phyloP scores from a whole-genome alignment of 1,140 invertebrate genomes.

The Nylanderia fulva region DNA sequence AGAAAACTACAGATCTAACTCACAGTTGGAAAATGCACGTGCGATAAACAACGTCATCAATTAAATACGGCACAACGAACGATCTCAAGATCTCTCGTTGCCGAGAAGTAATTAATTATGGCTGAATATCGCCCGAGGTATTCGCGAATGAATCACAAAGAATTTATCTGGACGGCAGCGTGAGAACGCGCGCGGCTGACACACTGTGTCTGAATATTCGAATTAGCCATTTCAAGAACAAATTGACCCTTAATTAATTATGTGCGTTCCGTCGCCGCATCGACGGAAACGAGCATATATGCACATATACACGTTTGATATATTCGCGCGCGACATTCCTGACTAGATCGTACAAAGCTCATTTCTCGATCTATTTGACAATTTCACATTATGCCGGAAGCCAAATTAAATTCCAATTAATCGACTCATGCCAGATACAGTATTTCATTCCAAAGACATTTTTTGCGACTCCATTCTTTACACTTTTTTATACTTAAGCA shows the following conservation, averaged over 20 bases:
- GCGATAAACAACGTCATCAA: conserved; percentile 26
- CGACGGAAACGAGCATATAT: not conserved
- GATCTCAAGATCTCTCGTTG: conserved; percentile 34
- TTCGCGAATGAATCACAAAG: conserved; percentile 36
- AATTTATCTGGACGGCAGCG: conserved; percentile 41
- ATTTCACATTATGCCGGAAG: conserved; percentile 50
- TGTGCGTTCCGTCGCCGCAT: conserved; percentile 28
- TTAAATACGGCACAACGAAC: not conserved
- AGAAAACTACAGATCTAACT: conserved; percentile 22
- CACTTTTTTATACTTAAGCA: conserved; percentile 9
- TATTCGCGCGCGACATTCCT: conserved; percentile 30
- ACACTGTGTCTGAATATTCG: conserved; percentile 47
- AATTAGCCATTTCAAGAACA: conserved; percentile 60
- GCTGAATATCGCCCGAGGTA: conserved; percentile 14
- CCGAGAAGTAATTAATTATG: conserved; percentile 41
- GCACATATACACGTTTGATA: conserved; percentile 19
- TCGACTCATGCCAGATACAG: conserved; percentile 19
- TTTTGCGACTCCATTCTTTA: conserved; percentile 45
- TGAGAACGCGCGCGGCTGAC: conserved; percentile 42
- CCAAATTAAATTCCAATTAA: conserved; percentile 52
- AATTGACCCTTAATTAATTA: conserved; percentile 62
- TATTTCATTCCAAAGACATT: conserved; percentile 25
- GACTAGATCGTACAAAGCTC: conserved; percentile 51
- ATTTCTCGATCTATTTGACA: conserved; percentile 58
- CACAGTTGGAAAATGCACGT: not conserved